phyloP scores from a whole-genome alignment of 2,797 vertebrate genomes.

The Malacoraja senta region DNA sequence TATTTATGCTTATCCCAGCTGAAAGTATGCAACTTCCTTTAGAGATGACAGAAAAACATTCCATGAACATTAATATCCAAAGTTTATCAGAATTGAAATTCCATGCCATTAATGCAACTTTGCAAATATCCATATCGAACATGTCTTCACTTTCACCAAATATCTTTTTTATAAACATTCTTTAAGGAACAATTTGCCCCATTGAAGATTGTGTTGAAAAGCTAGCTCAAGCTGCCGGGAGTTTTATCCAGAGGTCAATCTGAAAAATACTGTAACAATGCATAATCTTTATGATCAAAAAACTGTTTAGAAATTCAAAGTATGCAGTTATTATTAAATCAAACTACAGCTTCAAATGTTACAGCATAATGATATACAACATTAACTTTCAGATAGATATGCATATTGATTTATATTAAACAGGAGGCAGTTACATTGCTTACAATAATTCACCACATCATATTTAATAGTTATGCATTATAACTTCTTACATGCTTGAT shows the following conservation, averaged over 20 bases:
- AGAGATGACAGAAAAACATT: neutral
- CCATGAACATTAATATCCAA: neutral
- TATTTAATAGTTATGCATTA: neutral
- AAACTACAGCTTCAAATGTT: neutral
- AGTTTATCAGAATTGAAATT: neutral
- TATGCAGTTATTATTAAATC: neutral
- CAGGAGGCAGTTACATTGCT: neutral
- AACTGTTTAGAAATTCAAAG: neutral
- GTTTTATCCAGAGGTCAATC: neutral
- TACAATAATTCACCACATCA: neutral
- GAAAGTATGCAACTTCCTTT: neutral
- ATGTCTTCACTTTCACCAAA: neutral
- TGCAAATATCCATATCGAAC: neutral
- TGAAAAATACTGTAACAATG: neutral
- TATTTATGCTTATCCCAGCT: neutral
- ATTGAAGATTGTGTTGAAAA: conserved; percentile 24
- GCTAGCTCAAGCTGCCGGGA: neutral
- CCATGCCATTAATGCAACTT: neutral
- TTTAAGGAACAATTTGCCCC: neutral
- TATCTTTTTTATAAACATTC: neutral
- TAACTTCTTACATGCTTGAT: neutral
- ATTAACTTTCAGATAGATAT: neutral
- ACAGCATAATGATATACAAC: neutral
- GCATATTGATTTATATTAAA: neutral
- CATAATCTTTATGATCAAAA: neutral